These are phyloP conservation scores for Ephydatia muelleri DNA, from an alignment of 37 sponge, comb jelly and placozoan genomes.

Conservation along the genomic window DNA sequence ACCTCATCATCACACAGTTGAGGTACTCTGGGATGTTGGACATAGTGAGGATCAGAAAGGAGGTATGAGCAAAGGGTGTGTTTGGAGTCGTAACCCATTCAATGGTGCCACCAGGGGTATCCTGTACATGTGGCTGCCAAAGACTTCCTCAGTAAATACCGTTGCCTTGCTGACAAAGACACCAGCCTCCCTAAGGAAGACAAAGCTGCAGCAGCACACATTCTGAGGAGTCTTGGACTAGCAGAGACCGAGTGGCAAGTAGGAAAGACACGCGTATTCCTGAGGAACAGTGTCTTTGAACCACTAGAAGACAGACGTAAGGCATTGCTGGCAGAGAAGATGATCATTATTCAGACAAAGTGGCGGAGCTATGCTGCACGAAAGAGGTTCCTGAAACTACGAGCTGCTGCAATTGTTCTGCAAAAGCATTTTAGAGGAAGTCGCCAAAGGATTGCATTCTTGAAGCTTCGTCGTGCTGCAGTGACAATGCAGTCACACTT, in stretches of 20 bases:
- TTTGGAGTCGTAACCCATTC: background rate
- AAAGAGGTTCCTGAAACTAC: slow-evolving; percentile 41
- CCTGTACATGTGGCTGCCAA: slow-evolving; percentile 90
- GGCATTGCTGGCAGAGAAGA: slow-evolving; percentile 61
- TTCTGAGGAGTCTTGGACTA: slow-evolving; percentile 69
- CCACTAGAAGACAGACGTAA: slow-evolving; percentile 85
- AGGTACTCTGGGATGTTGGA: slow-evolving; percentile 95
- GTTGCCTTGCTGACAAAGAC: slow-evolving; percentile 82
- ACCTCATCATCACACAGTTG: slow-evolving; percentile 89
- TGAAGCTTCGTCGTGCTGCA: slow-evolving; percentile 73
- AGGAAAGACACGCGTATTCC: slow-evolving; percentile 91
- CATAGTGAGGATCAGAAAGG: slow-evolving; percentile 85
- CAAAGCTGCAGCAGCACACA: slow-evolving; percentile 70
- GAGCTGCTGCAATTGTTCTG: slow-evolving; percentile 51
- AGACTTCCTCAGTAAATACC: slow-evolving; percentile 87
- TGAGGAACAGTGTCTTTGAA: slow-evolving; percentile 89
- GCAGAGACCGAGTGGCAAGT: slow-evolving; percentile 97
- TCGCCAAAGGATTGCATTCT: slow-evolving; percentile 57
- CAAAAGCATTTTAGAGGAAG: slow-evolving; percentile 80
- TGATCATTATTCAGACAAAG: slow-evolving; percentile 79
- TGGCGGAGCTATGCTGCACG: slow-evolving; percentile 75
- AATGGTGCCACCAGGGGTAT: slow-evolving; percentile 72
- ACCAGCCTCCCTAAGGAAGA: slow-evolving; percentile 70
- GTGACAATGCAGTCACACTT: slow-evolving; percentile 81
- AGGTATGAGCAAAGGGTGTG: slow-evolving; percentile 66